Conservation (phyloP, 1,140 invertebrate species). For the Drosophila athabasca region DNA sequence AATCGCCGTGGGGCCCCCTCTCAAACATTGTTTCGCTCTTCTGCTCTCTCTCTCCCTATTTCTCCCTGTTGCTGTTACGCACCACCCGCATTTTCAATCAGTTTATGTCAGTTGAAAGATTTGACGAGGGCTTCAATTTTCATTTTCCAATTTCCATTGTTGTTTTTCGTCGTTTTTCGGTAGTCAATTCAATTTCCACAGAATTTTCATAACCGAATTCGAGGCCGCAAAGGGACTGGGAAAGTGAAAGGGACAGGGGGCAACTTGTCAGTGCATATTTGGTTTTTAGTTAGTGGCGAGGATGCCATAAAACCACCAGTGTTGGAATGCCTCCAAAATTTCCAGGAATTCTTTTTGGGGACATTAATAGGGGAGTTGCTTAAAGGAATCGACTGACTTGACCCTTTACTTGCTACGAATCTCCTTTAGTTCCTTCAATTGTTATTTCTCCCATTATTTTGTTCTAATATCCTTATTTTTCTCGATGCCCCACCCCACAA, state of each 20-base stretch:
- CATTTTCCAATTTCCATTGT: conserved; percentile 10
- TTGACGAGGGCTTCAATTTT: conserved; percentile 53
- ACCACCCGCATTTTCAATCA: conserved; percentile 72
- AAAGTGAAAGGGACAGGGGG: no score
- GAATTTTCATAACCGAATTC: conserved; percentile 49
- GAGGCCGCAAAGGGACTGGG: conserved; percentile 10
- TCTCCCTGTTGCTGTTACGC: neutral
- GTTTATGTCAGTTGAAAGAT: conserved; percentile 60
- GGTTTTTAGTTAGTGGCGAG: neutral
- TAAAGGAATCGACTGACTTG: neutral
- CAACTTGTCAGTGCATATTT: conserved; percentile 23
- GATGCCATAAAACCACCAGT: neutral
- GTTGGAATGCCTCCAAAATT: neutral
- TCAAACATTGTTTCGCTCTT: conserved; percentile 11
- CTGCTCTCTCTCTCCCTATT: neutral
- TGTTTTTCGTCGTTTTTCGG: conserved; percentile 44
- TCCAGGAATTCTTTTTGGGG: conserved; percentile 1
- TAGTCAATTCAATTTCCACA: conserved; percentile 70
- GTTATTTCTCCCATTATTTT: neutral
- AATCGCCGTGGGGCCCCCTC: conserved; percentile 32
- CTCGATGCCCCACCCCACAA: neutral
- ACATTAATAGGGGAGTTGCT: neutral
- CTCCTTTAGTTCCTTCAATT: no score
- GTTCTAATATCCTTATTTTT: neutral
- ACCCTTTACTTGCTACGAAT: neutral